Evolutionary conservation across 2,113 vertebrate species (phyloP), one percentile per base, ranked within the genome.

Genomic region (Ginglymostoma cirratum): DNA sequence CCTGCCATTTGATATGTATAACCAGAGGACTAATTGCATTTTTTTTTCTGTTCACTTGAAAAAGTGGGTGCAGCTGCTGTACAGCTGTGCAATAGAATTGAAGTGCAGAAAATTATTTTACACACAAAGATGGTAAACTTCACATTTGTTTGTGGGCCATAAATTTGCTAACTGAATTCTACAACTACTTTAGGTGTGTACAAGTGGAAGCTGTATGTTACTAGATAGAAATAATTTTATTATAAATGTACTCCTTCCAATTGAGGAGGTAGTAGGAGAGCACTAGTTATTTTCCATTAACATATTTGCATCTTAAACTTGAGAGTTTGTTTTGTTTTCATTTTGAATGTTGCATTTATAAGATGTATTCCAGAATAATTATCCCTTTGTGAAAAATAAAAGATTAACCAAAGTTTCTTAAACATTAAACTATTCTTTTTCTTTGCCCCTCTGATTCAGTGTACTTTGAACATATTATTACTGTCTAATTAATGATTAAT

Each of bases 101-200:
- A 66, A 66, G 38, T 93, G 61, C 89, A 66, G 61, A 21, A 92
- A 66, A 93, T 92, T 66, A 92, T 93, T 93, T 93, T 93, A 61
- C 89, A n/a, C 89, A 38, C 89, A 93, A 38, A 90, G 38, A 93
- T 93, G 38, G 66, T 61, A 67, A 66, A 93, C 61, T 93, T 93
- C 61, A 66, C 52, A 92, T 12, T 61, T 61, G 87, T 30, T 93
- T 93, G 89, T 66, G 61, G 65, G 89, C 89, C 89, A 66, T 93
- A 93, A 17, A 93, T 93, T n/a, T 42, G n/a, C 61, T 83, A 23
- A 34, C 61, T 66, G 61, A 19, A 93, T 93, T 66, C 61, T n/a
- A 23, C 61, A 93, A 93, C 89, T 93, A 93, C 61, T 38, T 61
- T 65, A 66, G 89, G 38, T 65, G 38, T 67, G 89, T 66, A 38